Conservation (phyloP, 2,888 invertebrate species). For the Crepidodera aurea region DNA sequence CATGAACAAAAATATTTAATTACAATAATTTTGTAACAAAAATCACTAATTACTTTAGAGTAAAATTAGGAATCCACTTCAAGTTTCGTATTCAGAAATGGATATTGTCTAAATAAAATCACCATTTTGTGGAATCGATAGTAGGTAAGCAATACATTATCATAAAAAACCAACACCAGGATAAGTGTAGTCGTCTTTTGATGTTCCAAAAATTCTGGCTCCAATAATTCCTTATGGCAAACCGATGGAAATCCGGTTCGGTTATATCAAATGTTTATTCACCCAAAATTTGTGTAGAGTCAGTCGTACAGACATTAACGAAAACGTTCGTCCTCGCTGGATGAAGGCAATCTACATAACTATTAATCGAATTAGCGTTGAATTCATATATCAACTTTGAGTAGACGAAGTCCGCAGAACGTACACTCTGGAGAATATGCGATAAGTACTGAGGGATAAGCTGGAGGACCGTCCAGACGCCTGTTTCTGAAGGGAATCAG, state of each 20-base stretch:
- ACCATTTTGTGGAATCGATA: too few species aligned
- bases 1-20: too few species aligned
- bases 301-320: neutral
- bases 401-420: conserved; percentile 2
- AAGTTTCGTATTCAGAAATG: too few species aligned
- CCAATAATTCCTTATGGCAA: neutral
- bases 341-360: conserved; percentile 13
- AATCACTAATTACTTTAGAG: too few species aligned
- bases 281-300: neutral
- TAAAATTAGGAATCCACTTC: too few species aligned
- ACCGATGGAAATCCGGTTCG: neutral
- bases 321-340: conserved; percentile 6
- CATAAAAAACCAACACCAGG: too few species aligned
- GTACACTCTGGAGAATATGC: conserved; percentile 8
- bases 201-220: too few species aligned
- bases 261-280: neutral
- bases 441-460: conserved; percentile 11
- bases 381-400: conserved; percentile 16
- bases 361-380: conserved; percentile 13
- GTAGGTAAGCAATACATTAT: too few species aligned
- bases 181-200: too few species aligned
- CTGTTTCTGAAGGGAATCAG: conserved; percentile 2
- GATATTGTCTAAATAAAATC: too few species aligned
- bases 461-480: neutral
- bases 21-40: too few species aligned